Evolutionary conservation across 2,888 invertebrate species (phyloP).

Genomic region (Chironomus riparius): DNA sequence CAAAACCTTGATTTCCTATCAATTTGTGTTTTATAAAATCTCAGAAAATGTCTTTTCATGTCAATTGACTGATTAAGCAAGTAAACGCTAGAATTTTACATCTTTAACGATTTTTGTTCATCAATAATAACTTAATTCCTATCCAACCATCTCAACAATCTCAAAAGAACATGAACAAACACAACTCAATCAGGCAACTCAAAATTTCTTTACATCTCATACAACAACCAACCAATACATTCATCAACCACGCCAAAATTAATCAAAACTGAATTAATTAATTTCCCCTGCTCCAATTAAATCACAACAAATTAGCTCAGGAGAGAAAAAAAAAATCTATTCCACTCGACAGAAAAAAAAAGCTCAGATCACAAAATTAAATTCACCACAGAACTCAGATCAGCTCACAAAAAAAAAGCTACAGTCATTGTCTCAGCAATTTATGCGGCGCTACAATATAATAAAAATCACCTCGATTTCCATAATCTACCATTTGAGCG

Average conservation of each 20-base stretch:
- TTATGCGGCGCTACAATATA: background rate
- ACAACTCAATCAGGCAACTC: background rate
- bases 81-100: too few relatives aligned
- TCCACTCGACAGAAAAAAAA: background rate
- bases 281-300: constrained; percentile 5
- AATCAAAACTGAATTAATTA: background rate
- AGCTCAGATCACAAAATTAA: background rate
- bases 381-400: background rate
- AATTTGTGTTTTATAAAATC: too few relatives aligned
- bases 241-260: background rate
- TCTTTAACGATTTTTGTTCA: too few relatives aligned
- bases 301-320: background rate
- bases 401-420: background rate
- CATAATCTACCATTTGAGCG: background rate
- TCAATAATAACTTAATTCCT: too few relatives aligned
- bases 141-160: too few relatives aligned
- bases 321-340: constrained; percentile 10
- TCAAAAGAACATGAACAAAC: background rate
- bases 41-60: too few relatives aligned
- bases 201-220: background rate
- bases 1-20: too few relatives aligned
- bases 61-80: too few relatives aligned
- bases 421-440: background rate
- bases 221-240: background rate
- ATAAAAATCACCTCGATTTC: background rate